A percentile compares a stretch with the other conserved stretches of the same genome.
Evolutionary conservation across 2,797 vertebrate species (phyloP).

Genomic region (Poecilia velifera): DNA sequence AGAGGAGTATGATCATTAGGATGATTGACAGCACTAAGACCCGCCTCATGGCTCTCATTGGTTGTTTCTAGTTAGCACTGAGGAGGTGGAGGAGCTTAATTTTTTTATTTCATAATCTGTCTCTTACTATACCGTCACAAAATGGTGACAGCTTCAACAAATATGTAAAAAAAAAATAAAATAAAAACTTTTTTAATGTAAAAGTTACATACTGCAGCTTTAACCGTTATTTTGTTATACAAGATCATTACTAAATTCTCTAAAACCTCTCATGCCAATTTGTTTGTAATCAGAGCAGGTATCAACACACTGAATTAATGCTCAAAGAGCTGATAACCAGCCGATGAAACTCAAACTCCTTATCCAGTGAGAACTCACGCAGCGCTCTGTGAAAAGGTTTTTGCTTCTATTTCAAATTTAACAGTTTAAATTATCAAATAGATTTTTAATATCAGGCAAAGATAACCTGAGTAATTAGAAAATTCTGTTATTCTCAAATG

Average conservation of each 20-base stretch:
- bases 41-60: too few relatives aligned
- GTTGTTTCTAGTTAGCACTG: too few relatives aligned
- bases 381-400: neutral
- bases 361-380: slow-evolving; percentile 10
- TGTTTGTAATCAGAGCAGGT: slow-evolving; percentile 49
- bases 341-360: slow-evolving; percentile 16
- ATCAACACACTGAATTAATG: slow-evolving; percentile 48
- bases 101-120: too few relatives aligned
- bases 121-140: too few relatives aligned
- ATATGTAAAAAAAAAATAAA: too few relatives aligned
- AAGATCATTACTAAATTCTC: slow-evolving; percentile 44
- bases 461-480: slow-evolving; percentile 3
- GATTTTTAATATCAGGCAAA: neutral
- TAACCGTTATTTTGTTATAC: slow-evolving; percentile 26
- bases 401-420: neutral
- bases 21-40: too few relatives aligned
- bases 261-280: slow-evolving; percentile 35
- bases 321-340: slow-evolving; percentile 35
- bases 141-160: too few relatives aligned
- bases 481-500: neutral
- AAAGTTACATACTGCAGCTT: too few relatives aligned
- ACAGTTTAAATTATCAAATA: neutral
- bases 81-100: too few relatives aligned
- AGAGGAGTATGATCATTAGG: too few relatives aligned
- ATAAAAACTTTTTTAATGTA: too few relatives aligned